Percentiles rank a stretch among this genome's conserved stretches.
Evolutionary conservation across 2,797 vertebrate genomes (phyloP).

Genomic region (Scomberomorus guttatus): DNA sequence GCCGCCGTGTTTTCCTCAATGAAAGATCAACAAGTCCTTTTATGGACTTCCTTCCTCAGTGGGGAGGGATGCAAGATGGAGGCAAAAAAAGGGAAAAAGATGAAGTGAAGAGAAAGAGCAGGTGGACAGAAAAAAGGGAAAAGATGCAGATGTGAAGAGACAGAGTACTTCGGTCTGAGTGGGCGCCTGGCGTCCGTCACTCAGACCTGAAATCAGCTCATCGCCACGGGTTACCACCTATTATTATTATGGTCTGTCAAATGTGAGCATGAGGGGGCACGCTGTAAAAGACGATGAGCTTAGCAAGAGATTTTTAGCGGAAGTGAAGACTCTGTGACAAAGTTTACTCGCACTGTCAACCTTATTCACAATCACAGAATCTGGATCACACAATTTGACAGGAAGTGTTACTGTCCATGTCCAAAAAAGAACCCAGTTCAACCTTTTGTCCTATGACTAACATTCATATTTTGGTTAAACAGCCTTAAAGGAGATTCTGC

Average conservation of each 20-base stretch:
- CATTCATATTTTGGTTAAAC: no score
- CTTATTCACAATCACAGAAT: no score
- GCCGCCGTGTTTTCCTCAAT: constrained; percentile 28
- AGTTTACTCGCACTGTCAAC: no score
- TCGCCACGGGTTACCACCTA: constrained; percentile 52
- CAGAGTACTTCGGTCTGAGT: constrained; percentile 23
- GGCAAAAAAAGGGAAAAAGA: background rate
- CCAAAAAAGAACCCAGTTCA: no score
- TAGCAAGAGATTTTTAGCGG: background rate
- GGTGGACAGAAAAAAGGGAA: background rate
- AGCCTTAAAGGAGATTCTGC: no score
- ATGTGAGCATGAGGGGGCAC: background rate
- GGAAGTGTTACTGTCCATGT: no score
- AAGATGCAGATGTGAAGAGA: constrained; percentile 7
- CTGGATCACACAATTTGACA: no score
- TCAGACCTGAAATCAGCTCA: constrained; percentile 48
- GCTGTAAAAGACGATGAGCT: constrained; percentile 11
- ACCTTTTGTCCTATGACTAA: no score
- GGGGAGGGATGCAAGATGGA: background rate
- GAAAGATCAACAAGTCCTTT: constrained; percentile 38
- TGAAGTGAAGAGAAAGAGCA: background rate
- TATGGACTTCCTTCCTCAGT: constrained; percentile 51
- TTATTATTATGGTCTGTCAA: constrained; percentile 51
- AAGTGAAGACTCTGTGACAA: background rate
- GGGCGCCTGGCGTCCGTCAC: constrained; percentile 31